Base-by-base conservation (phyloP, 2,797 vertebrate genomes). In the Clarias fuscus region DNA sequence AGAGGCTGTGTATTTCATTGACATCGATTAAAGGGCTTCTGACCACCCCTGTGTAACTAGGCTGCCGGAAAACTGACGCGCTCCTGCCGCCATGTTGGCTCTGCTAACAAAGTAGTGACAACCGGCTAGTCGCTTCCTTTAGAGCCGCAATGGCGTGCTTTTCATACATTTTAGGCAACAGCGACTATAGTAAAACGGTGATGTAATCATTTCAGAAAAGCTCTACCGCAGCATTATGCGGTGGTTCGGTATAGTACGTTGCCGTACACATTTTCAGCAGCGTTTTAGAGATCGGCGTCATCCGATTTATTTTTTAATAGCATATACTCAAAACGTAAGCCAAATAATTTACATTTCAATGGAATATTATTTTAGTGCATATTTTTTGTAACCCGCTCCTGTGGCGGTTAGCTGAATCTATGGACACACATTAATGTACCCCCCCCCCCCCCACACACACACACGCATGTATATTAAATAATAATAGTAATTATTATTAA, bases 161-260 rank as follows among this genome's bases (percentile, higher is more conserved):
- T 90, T 90, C 89, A 18, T 56, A 59, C 59, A 33, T 82, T 82
- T 59, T 73, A 77, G 43, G 86, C 85, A 84, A 81, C 53, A 64
- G 85, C 84, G 30, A 48, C 80, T 48, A 64, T 40, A 59, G 83
- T 53, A 62, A 71, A 73, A 87, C 48, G 78, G 81, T 90, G 90
- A 90, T 80, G 90, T 90, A 86, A 90, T 89, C 65, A 86, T 86
- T 88, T 89, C 84, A 84, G 88, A 88, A 88, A 89, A 88, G 84
- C 79, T 88, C 87, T 88, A 90, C 90, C 88, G 90, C 90, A 90
- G 90, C 90, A 88, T 88, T 89, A 89, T 89, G 90, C 90, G 84
- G 87, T 87, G 82, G 86, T 83, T 86, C 40, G 86, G 64, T 14
- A 75, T 84, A 84, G 30, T 65, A 65, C 22, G 67, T 67, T 83